Base-by-base conservation (phyloP, 1,140 invertebrate genomes). In the Drosophila sturtevanti region DNA sequence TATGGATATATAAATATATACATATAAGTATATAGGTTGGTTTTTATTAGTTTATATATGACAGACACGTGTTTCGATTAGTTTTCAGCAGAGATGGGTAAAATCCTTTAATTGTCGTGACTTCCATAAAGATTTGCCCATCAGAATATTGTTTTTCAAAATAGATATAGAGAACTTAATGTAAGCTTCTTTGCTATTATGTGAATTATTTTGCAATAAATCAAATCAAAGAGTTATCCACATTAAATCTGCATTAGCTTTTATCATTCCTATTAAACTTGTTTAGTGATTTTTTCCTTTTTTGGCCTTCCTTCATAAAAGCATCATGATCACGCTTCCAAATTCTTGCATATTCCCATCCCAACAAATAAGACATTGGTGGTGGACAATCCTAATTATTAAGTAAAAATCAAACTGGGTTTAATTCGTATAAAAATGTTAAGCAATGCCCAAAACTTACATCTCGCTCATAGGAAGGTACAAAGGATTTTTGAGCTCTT, bases 1-100 rank as follows among this genome's bases (percentile, higher is more conserved):
- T 24, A 3, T 3, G 22, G 2, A 24, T 24, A 24, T 24, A 31
- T 31, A 31, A 6, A 31, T 24, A 31, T 31, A 31, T 31, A 31
- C 5, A 31, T 31, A 31, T 6, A 31, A 21, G 9, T 10, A 11
- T 44, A 44, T 18, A 48, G 16, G 9, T 44, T 44, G 18, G 6
- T 31, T 44, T 48, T 48, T 21, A 18, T 21, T 48, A 48, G 41
- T 48, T 44, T 44, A 44, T 18, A 16, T 44, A 48, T 18, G 41
- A 48, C 41, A 21, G 14, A 38, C 56, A 61, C 63, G 72, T 62
- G 72, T 9, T 1, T 9, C 3, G 41, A 9, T 44, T 44, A 18
- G 6, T 9, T 44, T 18, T 18, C 3, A n/a, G 16, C 7, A 18
- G 38, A 16, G 2, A 16, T 31, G 27, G 6, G 7, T 6, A 31